Conservation (phyloP, 64 coral and sea anemone genomes). For the Montipora efflorescens region DNA sequence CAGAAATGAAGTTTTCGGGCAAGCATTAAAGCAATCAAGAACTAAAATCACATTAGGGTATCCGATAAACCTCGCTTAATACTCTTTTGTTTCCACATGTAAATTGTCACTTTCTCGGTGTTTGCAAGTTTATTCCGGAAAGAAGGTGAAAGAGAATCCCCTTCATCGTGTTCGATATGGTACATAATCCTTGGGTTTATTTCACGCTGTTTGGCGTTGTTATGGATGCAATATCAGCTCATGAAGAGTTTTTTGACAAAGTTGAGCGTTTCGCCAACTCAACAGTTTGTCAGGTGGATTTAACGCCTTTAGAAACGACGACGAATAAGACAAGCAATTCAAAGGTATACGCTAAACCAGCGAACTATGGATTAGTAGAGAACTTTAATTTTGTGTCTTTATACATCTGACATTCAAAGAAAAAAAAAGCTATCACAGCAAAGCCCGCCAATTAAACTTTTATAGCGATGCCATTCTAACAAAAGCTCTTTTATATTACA, state of each 20-base stretch:
- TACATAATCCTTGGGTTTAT: not conserved
- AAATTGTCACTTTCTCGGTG: not conserved
- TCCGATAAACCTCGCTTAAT: conserved; percentile 3
- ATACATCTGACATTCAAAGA: too few relatives aligned
- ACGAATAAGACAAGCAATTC: not conserved
- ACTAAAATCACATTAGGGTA: not conserved
- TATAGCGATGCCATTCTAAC: too few relatives aligned
- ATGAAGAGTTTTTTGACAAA: not conserved
- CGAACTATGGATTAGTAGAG: not conserved
- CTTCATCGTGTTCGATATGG: not conserved
- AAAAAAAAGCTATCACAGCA: too few relatives aligned
- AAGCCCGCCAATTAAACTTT: too few relatives aligned
- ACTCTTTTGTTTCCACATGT: not conserved
- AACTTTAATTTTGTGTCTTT: too few relatives aligned
- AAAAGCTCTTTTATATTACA: too few relatives aligned
- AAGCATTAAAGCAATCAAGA: not conserved
- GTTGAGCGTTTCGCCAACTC: not conserved
- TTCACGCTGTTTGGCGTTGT: not conserved
- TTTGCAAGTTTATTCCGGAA: not conserved
- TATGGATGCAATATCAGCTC: not conserved
- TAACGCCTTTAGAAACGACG: not conserved
- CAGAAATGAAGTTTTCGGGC: not conserved
- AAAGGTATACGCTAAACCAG: not conserved
- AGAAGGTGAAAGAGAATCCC: not conserved
- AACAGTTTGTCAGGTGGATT: not conserved